Evolutionary conservation across 2,797 vertebrate species (phyloP).

Genomic region (Chromis chromis): DNA sequence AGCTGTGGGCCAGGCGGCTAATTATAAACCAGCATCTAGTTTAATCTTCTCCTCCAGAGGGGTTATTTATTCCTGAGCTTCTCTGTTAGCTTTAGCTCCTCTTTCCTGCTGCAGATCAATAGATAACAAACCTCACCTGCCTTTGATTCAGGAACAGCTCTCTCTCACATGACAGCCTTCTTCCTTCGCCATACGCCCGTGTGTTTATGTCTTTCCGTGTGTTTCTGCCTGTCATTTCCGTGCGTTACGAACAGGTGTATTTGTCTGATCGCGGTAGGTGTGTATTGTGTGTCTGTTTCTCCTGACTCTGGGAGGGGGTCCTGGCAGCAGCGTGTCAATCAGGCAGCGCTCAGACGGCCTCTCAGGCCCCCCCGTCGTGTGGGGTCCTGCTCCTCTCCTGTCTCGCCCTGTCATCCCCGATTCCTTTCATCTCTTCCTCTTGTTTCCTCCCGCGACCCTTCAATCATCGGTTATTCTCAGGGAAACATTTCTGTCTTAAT

Average conservation of each 20-base stretch:
- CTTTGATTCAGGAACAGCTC: slow-evolving; percentile 53
- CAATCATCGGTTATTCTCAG: slow-evolving; percentile 61
- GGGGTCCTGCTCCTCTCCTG: slow-evolving; percentile 74
- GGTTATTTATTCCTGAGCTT: slow-evolving; percentile 73
- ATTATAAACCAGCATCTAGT: slow-evolving; percentile 82
- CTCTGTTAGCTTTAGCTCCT: slow-evolving; percentile 56
- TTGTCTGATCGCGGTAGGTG: slow-evolving; percentile 55
- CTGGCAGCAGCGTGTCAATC: slow-evolving; percentile 75
- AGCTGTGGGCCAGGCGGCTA: slow-evolving; percentile 72
- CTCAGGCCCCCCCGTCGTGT: slow-evolving; percentile 66
- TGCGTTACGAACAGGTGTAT: slow-evolving; percentile 65
- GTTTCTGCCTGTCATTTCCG: slow-evolving; percentile 57
- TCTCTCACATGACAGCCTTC: slow-evolving; percentile 38
- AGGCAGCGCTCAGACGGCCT: slow-evolving; percentile 71
- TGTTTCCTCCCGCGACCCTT: slow-evolving; percentile 54
- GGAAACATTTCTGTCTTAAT: slow-evolving; percentile 35
- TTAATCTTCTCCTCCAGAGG: slow-evolving; percentile 72
- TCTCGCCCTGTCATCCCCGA: slow-evolving; percentile 70
- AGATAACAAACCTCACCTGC: slow-evolving; percentile 21
- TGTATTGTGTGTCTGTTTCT: slow-evolving; percentile 42
- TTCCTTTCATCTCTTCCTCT: slow-evolving; percentile 74
- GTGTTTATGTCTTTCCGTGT: slow-evolving; percentile 41
- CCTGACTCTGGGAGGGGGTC: slow-evolving; percentile 61
- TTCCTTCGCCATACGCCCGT: slow-evolving; percentile 25
- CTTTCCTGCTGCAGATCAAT: slow-evolving; percentile 5